These are phyloP conservation scores for Chaetogeoica ovagalla DNA, from an alignment of 2,888 invertebrate species.

Conservation along the genomic window DNA sequence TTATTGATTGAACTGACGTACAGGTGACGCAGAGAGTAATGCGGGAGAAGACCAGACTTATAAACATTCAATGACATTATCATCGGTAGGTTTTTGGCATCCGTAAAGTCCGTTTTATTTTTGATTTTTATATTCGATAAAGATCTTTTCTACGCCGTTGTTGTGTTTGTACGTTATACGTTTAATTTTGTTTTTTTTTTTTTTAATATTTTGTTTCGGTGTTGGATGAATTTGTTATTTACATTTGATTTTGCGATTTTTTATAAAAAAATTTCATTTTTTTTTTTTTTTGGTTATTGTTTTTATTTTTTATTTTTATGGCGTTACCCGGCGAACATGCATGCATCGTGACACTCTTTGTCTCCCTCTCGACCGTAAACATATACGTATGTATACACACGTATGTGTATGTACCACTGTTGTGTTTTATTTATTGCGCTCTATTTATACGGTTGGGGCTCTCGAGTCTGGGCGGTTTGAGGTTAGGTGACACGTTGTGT, in stretches of 20 bases:
- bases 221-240: slow-evolving; percentile 46
- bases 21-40: slow-evolving; percentile 51
- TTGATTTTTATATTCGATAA: slow-evolving; percentile 19
- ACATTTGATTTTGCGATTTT: slow-evolving; percentile 49
- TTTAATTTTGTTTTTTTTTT: slow-evolving; percentile 54
- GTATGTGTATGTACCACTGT: too few species aligned
- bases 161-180: slow-evolving; percentile 44
- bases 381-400: slow-evolving; percentile 1
- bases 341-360: slow-evolving; percentile 44
- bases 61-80: slow-evolving; percentile 67
- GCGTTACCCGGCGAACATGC: slow-evolving; percentile 47
- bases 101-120: slow-evolving; percentile 44
- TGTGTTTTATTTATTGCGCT: slow-evolving; percentile 40
- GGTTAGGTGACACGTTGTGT: slow-evolving; percentile 46
- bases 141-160: slow-evolving; percentile 19
- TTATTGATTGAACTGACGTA: slow-evolving; percentile 53
- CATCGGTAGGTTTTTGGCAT: slow-evolving; percentile 69
- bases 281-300: slow-evolving; percentile 43
- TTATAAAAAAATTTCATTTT: too few species aligned
- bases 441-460: slow-evolving; percentile 40
- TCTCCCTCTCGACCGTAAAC: slow-evolving; percentile 27
- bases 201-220: slow-evolving; percentile 53
- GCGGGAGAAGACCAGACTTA: slow-evolving; percentile 52
- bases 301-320: slow-evolving; percentile 37
- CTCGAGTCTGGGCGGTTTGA: slow-evolving; percentile 50